Base-by-base conservation (phyloP, 2,113 vertebrate genomes). In the Rhinoderma darwinii region DNA sequence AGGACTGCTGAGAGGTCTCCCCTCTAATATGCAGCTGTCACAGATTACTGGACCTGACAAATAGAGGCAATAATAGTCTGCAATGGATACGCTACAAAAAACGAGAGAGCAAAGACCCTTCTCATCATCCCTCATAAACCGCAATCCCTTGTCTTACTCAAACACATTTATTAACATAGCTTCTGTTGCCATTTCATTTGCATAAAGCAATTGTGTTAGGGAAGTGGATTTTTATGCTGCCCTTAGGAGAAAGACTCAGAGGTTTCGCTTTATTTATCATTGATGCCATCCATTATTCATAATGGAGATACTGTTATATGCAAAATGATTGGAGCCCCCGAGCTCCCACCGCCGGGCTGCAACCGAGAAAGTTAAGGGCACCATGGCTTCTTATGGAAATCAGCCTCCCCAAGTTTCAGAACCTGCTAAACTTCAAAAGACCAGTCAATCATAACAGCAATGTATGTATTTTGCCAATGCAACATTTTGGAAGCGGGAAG, bases 231-330 rank as follows among this genome's bases (percentile, higher is more conserved):
- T 85, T 72, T 81, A 81, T 86, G 63, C 37, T 73, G 77, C 50
- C 84, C 84, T 22, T 30, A 86, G 84, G 84, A 86, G 44, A 80
- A 25, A 3, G 44, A 56, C 61, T 54, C 30, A 86, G 32, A 70
- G 66, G 63, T 43, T 86, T 51, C n/a, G 37, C 75, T 66, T 79
- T 86, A 86, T 27, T 70, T 80, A 73, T 41, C 75, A 47, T 37
- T 51, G 37, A 37, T 59, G 51, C 63, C 47, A 81, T 86, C 51
- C 37, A 86, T 86, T 86, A 86, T 86, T 81, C 63, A 86, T 72
- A 59, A 81, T 41, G n/a, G 75, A 66, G 54, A 73, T 51, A 54
- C 39, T 86, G n/a, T 73, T 84, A 72, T 59, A 72, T 66, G 74
- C 59, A 75, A 39, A 84, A 18, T 41, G 51, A 84, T 73, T 56